phyloP scores from a whole-genome alignment of 1,140 invertebrate species.

The Triops cancriformis region DNA sequence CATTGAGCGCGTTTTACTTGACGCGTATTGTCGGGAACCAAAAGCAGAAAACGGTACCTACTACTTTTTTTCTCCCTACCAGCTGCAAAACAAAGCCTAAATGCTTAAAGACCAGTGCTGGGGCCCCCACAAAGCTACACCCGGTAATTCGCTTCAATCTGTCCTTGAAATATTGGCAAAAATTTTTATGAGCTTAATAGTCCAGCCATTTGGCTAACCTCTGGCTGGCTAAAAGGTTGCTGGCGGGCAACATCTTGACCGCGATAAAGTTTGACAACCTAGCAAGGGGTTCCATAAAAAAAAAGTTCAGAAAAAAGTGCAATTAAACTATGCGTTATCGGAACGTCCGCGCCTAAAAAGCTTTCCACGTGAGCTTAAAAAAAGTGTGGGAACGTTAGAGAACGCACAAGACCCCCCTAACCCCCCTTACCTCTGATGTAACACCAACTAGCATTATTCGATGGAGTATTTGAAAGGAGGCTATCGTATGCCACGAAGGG shows the following conservation, averaged over 20 bases:
- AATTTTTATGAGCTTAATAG: background rate
- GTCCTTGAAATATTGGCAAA: background rate
- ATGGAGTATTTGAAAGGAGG: background rate
- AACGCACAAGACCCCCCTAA: background rate
- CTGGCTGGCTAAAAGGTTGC: too few relatives aligned
- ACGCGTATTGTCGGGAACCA: background rate
- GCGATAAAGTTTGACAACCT: background rate
- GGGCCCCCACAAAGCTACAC: too few relatives aligned
- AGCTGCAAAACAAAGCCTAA: background rate
- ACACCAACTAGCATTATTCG: background rate
- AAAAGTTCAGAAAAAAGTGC: background rate
- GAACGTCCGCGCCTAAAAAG: background rate
- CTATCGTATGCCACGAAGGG: background rate
- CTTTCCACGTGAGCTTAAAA: background rate
- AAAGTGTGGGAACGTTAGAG: conserved; percentile 5
- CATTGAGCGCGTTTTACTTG: background rate
- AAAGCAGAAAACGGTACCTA: background rate
- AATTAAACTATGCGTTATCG: background rate
- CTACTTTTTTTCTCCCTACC: background rate
- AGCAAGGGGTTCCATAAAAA: background rate
- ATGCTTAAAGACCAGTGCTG: background rate
- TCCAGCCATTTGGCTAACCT: too few relatives aligned
- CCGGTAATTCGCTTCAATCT: too few relatives aligned
- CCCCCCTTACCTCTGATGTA: background rate
- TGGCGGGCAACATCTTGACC: too few relatives aligned